A percentile compares a stretch with the other conserved stretches of the same genome.
phyloP scores from a whole-genome alignment of 2,797 vertebrate species.

The Eulemur albifrons region DNA sequence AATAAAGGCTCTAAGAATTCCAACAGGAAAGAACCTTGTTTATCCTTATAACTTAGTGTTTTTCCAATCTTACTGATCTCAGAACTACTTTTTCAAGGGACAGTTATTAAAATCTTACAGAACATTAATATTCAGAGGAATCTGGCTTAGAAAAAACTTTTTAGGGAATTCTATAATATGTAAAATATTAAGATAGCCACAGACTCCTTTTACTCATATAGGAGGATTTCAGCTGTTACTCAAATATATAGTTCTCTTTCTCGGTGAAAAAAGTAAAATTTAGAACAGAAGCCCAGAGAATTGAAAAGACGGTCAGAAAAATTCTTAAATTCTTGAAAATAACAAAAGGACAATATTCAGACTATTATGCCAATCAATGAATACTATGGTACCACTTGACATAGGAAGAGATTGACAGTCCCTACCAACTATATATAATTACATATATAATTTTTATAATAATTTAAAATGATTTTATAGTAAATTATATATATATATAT shows the following conservation, averaged over 20 bases:
- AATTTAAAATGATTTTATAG: not conserved
- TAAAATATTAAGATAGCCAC: not conserved
- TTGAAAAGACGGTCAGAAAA: not conserved
- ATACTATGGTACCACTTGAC: not conserved
- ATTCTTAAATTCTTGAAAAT: conserved; percentile 40
- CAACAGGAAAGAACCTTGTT: conserved; percentile 4
- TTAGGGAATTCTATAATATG: conserved; percentile 29
- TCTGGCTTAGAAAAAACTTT: conserved; percentile 17
- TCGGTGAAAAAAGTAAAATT: conserved; percentile 27
- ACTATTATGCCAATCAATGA: not conserved
- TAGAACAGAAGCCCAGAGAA: conserved; percentile 29
- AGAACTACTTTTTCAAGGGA: not conserved
- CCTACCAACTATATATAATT: not conserved
- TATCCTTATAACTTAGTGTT: not conserved
- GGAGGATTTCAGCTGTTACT: conserved; percentile 22
- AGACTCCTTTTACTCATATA: not conserved
- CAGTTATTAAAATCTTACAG: conserved; percentile 1
- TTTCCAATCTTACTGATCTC: not conserved
- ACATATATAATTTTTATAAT: not conserved
- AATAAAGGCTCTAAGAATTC: not conserved
- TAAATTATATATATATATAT: not conserved
- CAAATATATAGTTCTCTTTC: not conserved
- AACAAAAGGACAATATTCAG: not conserved
- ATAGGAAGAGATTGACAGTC: not conserved
- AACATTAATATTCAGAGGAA: conserved; percentile 9